Evolutionary conservation across 2,888 invertebrate species (phyloP), one percentile per base, ranked within the genome.

Genomic region (Tiliacea aurago): DNA sequence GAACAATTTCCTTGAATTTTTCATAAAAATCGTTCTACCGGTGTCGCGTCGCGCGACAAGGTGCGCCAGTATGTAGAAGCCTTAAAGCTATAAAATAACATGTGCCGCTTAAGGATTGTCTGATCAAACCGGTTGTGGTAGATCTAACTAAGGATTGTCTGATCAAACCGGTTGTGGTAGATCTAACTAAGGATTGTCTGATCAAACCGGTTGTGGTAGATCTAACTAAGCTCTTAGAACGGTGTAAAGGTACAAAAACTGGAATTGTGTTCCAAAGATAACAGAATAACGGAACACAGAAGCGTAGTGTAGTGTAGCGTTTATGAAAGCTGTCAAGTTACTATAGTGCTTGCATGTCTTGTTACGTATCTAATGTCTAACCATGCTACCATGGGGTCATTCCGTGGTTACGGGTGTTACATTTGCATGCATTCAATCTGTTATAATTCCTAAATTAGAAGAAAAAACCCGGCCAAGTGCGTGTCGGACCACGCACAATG

Each of bases 61-160:
- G n/a, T n/a, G n/a, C n/a, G n/a, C n/a, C n/a, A n/a, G n/a, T n/a
- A n/a, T n/a, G n/a, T n/a, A n/a, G n/a, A n/a, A n/a, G n/a, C n/a
- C n/a, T n/a, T n/a, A 23, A 33, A 43, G n/a, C 33, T 15, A 13
- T 20, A 4, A 76, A 53, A 28, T 65, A 55, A 43, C 43, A 15
- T 43, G 43, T 47, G 23, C 55, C 41, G 18, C 41, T 53, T 33
- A 41, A 61, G 23, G n/a, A 75, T 63, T 45, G 4, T 41, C 28
- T 53, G 45, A 75, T 6, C n/a, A 68, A 77, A 77, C 68, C n/a
- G 49, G 78, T 37, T 77, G 4, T n/a, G 20, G 18, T 37, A 58
- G n/a, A 78, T 45, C 20, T 45, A 33, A 33, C 33, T 33, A 33
- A 33, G 33, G n/a, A n/a, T n/a, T n/a, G n/a, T n/a, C n/a, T n/a